A percentile compares a stretch with the other conserved stretches of the same genome.
Evolutionary conservation across 2,113 vertebrate genomes (phyloP).

Genomic region (Capreolus pygargus): DNA sequence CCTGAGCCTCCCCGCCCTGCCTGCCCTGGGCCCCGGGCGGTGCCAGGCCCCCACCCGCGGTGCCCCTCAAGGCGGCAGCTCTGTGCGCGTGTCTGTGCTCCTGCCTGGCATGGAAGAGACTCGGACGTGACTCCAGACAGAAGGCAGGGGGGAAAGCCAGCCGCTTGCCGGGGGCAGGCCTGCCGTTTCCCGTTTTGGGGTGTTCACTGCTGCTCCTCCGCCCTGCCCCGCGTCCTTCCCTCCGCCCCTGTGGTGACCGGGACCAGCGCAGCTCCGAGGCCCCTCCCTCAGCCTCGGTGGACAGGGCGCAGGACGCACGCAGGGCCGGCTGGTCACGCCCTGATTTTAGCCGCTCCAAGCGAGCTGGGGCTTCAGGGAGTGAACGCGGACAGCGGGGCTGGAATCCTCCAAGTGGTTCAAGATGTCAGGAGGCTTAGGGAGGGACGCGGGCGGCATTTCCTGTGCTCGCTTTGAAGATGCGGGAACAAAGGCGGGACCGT

Average conservation of each 20-base stretch:
- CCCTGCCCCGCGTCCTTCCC: fast-evolving
- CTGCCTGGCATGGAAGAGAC: fast-evolving
- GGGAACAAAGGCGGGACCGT: neutral
- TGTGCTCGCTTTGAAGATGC: neutral
- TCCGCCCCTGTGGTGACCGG: neutral
- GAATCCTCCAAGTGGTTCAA: neutral
- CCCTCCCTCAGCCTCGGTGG: neutral
- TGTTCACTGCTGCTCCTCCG: fast-evolving
- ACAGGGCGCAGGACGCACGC: neutral
- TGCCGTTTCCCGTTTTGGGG: fast-evolving
- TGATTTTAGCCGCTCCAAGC: neutral
- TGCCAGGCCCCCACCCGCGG: neutral
- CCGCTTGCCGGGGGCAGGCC: fast-evolving
- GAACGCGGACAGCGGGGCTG: neutral
- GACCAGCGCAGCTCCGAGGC: neutral
- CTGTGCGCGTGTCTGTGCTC: fast-evolving
- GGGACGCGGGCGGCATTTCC: neutral
- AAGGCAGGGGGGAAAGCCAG: neutral
- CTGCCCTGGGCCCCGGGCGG: neutral
- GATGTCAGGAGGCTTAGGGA: neutral
- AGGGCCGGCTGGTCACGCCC: neutral
- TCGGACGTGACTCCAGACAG: fast-evolving
- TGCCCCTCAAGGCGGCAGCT: neutral
- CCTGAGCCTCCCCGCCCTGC: fast-evolving
- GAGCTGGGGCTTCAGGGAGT: neutral